Evolutionary conservation across 2,113 vertebrate genomes (phyloP).

Genomic region (Gadus chalcogrammus): DNA sequence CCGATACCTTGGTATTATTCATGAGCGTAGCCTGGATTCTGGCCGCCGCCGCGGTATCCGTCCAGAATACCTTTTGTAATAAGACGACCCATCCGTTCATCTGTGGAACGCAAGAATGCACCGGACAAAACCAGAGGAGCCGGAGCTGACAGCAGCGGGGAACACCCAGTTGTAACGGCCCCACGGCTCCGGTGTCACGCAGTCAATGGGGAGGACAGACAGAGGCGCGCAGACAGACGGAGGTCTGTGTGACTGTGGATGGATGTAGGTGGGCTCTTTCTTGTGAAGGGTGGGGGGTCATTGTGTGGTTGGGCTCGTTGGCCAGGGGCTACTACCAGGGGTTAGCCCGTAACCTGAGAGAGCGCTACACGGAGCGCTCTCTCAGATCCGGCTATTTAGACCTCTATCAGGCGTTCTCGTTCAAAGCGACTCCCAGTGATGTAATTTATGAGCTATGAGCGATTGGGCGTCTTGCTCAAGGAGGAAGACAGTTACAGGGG

Average conservation of each 20-base stretch:
- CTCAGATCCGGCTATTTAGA: too few relatives aligned
- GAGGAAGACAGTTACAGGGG: too few relatives aligned
- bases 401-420: too few relatives aligned
- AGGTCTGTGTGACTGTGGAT: conserved; percentile 17
- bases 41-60: too few relatives aligned
- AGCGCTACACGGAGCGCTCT: neutral
- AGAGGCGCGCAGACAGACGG: neutral
- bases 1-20: too few relatives aligned
- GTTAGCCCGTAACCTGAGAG: neutral
- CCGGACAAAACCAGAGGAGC: conserved; percentile 22
- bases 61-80: too few relatives aligned
- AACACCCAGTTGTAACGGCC: conserved; percentile 28
- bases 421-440: too few relatives aligned
- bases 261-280: conserved; percentile 4
- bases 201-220: conserved; percentile 23
- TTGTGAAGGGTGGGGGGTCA: conserved; percentile 1
- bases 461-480: too few relatives aligned
- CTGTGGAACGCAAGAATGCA: neutral
- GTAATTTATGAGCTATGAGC: too few relatives aligned
- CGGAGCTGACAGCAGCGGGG: conserved; percentile 18
- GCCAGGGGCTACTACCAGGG: neutral
- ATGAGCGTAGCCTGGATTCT: too few relatives aligned
- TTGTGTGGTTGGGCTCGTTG: neutral
- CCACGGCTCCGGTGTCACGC: conserved; percentile 11
- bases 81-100: too few relatives aligned